Conservation (phyloP, 2,888 invertebrate genomes). For the Hyalella azteca region DNA sequence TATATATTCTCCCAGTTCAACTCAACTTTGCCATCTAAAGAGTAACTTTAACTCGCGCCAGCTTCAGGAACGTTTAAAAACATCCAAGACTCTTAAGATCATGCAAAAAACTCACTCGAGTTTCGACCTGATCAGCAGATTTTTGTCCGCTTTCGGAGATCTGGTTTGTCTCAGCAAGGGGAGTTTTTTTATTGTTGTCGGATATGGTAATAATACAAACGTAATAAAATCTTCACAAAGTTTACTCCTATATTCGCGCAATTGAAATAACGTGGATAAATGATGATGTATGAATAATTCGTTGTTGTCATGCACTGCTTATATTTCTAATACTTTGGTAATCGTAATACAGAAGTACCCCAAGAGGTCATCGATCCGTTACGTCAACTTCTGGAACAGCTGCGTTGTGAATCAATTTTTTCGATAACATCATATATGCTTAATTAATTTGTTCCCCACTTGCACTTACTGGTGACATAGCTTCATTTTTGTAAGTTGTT, state of each 20-base stretch:
- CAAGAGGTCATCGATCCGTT: no score
- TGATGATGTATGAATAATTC: not conserved
- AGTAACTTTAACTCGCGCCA: slow-evolving; percentile 9
- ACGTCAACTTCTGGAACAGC: no score
- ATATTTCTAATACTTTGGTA: not conserved
- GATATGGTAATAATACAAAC: not conserved
- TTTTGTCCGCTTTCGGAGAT: not conserved
- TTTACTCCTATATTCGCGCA: not conserved
- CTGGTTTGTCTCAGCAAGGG: not conserved
- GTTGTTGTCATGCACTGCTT: not conserved
- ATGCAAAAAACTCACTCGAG: not conserved
- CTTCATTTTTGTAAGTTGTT: no score
- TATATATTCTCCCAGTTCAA: not conserved
- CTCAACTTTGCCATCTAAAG: slow-evolving; percentile 17
- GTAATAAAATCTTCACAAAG: not conserved
- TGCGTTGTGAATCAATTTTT: no score
- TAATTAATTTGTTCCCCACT: no score
- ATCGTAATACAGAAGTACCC: no score
- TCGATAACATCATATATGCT: no score
- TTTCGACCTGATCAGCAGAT: not conserved
- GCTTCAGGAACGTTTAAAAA: slow-evolving; percentile 10
- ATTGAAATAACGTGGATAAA: not conserved
- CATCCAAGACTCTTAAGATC: not conserved
- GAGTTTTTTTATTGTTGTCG: not conserved
- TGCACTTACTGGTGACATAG: no score